phyloP scores from a whole-genome alignment of 2,797 vertebrate genomes.

The Amniataba percoides region DNA sequence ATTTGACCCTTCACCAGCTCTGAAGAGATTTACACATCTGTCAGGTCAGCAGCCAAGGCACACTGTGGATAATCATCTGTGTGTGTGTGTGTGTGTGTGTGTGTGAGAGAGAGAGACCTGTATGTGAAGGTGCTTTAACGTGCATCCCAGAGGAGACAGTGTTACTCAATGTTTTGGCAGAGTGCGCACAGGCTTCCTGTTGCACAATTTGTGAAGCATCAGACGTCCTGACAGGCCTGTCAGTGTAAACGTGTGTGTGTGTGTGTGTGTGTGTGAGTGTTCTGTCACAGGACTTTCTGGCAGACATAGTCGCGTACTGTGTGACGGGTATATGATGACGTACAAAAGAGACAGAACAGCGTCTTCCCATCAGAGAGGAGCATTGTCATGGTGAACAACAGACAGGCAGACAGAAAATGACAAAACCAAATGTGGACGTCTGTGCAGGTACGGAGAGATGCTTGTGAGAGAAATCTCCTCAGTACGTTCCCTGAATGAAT shows the following conservation, averaged over 20 bases:
- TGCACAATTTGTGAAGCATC: constrained; percentile 2
- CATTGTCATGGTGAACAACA: not conserved
- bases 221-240: not conserved
- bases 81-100: not conserved
- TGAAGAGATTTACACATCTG: not conserved
- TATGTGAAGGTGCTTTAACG: not conserved
- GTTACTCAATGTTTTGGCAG: constrained; percentile 8
- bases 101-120: not conserved
- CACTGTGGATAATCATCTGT: not conserved
- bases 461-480: not conserved
- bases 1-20: constrained; percentile 14
- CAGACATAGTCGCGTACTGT: not conserved
- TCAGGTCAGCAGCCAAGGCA: not conserved
- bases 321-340: not conserved
- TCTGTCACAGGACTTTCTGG: not conserved
- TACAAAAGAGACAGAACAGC: no score
- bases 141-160: not conserved
- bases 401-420: not conserved
- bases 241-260: not conserved
- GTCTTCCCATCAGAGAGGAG: not conserved
- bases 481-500: not conserved
- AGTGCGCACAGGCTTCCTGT: not conserved
- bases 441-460: not conserved
- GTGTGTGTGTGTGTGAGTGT: not conserved
- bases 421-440: not conserved